phyloP scores from a whole-genome alignment of 2,888 invertebrate species.

The Trichogramma evanescens region DNA sequence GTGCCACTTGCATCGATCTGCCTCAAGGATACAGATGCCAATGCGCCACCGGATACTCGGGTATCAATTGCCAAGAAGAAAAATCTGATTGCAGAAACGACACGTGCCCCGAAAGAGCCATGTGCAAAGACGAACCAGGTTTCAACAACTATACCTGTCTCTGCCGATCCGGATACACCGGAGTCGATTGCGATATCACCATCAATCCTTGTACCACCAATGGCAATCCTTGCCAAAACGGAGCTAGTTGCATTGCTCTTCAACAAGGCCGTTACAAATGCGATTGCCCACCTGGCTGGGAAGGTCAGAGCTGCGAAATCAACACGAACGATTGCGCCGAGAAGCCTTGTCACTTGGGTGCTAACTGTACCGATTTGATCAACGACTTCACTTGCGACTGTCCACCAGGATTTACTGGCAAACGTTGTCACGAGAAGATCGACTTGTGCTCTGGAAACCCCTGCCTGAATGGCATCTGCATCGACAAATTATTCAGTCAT shows the following conservation, averaged over 20 bases:
- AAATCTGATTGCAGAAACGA: conserved; percentile 80
- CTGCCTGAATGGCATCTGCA: conserved; percentile 88
- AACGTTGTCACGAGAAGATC: conserved; percentile 91
- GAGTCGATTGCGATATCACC: conserved; percentile 83
- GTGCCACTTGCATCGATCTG: conserved; percentile 83
- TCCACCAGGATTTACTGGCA: conserved; percentile 90
- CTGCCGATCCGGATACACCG: conserved; percentile 91
- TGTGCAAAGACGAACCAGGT: conserved; percentile 93
- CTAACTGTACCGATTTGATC: conserved; percentile 88
- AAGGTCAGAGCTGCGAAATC: conserved; percentile 89
- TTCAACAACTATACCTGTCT: conserved; percentile 85
- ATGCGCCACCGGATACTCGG: conserved; percentile 79
- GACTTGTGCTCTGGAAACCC: conserved; percentile 85
- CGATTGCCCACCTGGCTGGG: conserved; percentile 95
- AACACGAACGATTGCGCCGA: conserved; percentile 91
- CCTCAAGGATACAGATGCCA: conserved; percentile 89
- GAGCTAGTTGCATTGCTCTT: conserved; percentile 79
- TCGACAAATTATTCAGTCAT: conserved; percentile 78
- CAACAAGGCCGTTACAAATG: conserved; percentile 91
- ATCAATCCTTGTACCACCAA: conserved; percentile 85
- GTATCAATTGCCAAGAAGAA: conserved; percentile 93
- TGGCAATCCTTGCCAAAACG: conserved; percentile 86
- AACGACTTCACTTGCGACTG: conserved; percentile 92
- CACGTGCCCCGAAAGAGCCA: conserved; percentile 90
- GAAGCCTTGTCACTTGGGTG: conserved; percentile 80